Base-by-base conservation (phyloP, 53 echinoderm and acorn worm genomes). In the Echinarachnius parma region DNA sequence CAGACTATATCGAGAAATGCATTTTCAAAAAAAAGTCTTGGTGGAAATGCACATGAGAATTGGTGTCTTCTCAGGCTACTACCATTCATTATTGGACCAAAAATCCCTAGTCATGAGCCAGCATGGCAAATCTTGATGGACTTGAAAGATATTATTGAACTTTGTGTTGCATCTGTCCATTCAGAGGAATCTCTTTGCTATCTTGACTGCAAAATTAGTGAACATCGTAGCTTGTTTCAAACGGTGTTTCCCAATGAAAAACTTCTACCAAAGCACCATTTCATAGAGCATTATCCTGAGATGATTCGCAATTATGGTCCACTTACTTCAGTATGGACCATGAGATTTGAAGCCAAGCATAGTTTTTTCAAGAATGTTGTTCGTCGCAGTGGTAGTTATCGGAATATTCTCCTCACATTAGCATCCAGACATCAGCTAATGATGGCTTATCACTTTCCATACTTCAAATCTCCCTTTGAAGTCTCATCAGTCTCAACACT, bases 61-160 rank as follows among this genome's bases (percentile, higher is more conserved):
- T 77, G 62, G 50, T 20, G 32, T 18, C 14, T 77, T 19, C 16
- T 77, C 7, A 77, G 62, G 62, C 8, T 77, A 13, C 77, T 77
- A 30, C 77, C 77, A 19, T 77, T 77, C 16, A 3, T 77, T 15
- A 77, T 62, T 48, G 78, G 78, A 11, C 16, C 64, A 53, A 64
- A 78, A 28, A 31, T 78, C 50, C 78, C 78, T 34, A 9, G 3
- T 52, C 23, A 50, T 37, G 78, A 78, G 4, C 54, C 64, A 33
- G 78, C 16, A 65, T 78, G 78, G 78, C 39, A 78, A 26, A 33
- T 78, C 34, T 3, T 78, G 16, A 1, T 78, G 34, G 54, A 34
- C 0, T 39, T 78, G 34, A 78, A 78, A 77, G 77, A 77, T 30
- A 50, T 77, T 32, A 13, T 77, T 2, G 77, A 77, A 63, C 47